Base-by-base conservation (phyloP, 2,888 invertebrate genomes). In the Chaetoderma sp. region DNA sequence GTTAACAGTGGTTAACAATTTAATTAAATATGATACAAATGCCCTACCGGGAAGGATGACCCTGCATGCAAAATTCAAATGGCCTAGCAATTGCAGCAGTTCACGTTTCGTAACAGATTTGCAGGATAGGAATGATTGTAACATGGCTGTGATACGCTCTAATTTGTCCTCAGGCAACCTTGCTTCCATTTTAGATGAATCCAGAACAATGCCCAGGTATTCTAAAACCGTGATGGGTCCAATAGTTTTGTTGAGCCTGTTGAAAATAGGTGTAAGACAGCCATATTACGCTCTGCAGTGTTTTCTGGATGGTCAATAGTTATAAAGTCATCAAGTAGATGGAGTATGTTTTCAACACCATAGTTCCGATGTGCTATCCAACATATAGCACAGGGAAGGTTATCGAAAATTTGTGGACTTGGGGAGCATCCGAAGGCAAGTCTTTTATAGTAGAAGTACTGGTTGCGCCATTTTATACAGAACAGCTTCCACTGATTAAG, bases 61-160 rank as follows among this genome's bases (percentile, higher is more conserved):
- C 23, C 61, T 25, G 27, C 49, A 21, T 5, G 70, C 65, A 23
- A 64, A 67, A 21, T 65, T 67, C 1, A 70, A 27, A 32, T 70
- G 65, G 10, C 70, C 65, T 25, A 67, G 18, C 2, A 65, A 47
- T 33, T 56, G 55, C 18, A 64, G 32, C 0, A 71, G 30, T 39
- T 68, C 67, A 27, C 63, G 47, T 52, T 65, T 71, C n/a, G 68
- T 70, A 21, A 57, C 50, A 1, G 65, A 57, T 50, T 65, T 64
- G n/a, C 21, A 30, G 21, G 27, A 18, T 13, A 36, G 16, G 18
- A 67, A 60, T 8, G 6, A 18, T 4, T 36, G 21, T 6, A 68
- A 28, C 6, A 70, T 44, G 3, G 57, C 45, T 4, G 44, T 16
- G 16, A 68, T 68, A 4, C 68, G 13, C 2, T 16, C 5, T 2